Evolutionary conservation across 2,888 invertebrate genomes (phyloP), one percentile per base, ranked within the genome.

Genomic region (Daptonema setosum): DNA sequence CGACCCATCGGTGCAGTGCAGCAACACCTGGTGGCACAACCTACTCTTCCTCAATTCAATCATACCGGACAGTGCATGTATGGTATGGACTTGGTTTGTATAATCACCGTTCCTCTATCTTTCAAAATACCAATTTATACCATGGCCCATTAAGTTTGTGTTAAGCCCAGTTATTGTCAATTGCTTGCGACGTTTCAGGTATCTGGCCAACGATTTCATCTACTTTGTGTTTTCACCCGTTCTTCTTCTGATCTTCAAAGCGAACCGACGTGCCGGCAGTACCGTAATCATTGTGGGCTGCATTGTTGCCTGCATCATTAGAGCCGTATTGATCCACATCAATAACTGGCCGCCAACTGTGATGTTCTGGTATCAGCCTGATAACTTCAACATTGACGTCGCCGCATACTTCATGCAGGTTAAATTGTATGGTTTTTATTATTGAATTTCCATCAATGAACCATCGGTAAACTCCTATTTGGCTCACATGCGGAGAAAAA

Each of bases 151-250:
- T n/a, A n/a, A n/a, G n/a, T n/a, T n/a, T n/a, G n/a, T n/a, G n/a
- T n/a, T n/a, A n/a, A n/a, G n/a, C n/a, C n/a, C n/a, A n/a, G n/a
- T n/a, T n/a, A n/a, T n/a, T n/a, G n/a, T 35, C 8, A 35, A 35
- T 8, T 35, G 8, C 35, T 41, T 17, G 24, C 5, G 22, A 25
- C 22, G 5, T 24, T 41, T 8, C 24, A 62, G 63, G 63, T 68
- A 68, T 58, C 69, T 68, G 52, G 68, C 67, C 51, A 69, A 68
- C 3, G 68, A 68, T 57, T 69, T 68, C 62, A 66, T 69, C 58
- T 68, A 63, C 62, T 68, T 66, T 58, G 58, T 68, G n/a, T 51
- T 68, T 26, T 66, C 68, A 2, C 68, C 68, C 24, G 65, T 68
- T 30, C 68, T 68, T 62, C 61, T 68, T 28, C 62, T 68, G 26